A percentile compares a stretch with the other conserved stretches of the same genome.
Evolutionary conservation across 2,888 invertebrate genomes (phyloP).

Genomic region (Vesta saturnalis): DNA sequence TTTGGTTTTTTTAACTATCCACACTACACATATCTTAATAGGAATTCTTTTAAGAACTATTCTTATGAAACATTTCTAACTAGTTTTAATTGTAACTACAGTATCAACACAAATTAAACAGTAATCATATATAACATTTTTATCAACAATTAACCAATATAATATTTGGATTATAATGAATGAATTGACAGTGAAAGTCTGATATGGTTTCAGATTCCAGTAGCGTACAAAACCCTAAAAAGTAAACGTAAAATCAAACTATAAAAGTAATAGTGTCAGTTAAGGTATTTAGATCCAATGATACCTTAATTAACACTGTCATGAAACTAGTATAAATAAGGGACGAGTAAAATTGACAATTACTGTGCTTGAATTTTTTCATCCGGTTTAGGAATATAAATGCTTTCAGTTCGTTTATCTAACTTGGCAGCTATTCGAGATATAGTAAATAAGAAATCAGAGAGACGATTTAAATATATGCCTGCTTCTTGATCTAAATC

Average conservation of each 20-base stretch:
- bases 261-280: neutral
- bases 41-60: too few relatives aligned
- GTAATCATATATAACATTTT: too few relatives aligned
- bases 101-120: too few relatives aligned
- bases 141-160: neutral
- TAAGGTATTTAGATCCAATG: neutral
- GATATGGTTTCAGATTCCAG: slow-evolving; percentile 23
- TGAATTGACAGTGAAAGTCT: neutral
- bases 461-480: slow-evolving; percentile 73
- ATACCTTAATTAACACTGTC: neutral
- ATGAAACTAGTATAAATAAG: neutral
- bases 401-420: slow-evolving; percentile 71
- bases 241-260: neutral
- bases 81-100: too few relatives aligned
- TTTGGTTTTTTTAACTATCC: too few relatives aligned
- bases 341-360: slow-evolving; percentile 37
- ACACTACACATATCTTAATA: too few relatives aligned
- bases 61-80: too few relatives aligned
- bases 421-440: slow-evolving; percentile 73
- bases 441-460: slow-evolving; percentile 73
- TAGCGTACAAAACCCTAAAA: slow-evolving; percentile 30
- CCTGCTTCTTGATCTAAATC: slow-evolving; percentile 70
- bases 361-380: slow-evolving; percentile 59
- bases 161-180: neutral
- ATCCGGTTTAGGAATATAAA: slow-evolving; percentile 66